Evolutionary conservation across 2,797 vertebrate genomes (phyloP).

Genomic region (Dendrocincla tyrannina): DNA sequence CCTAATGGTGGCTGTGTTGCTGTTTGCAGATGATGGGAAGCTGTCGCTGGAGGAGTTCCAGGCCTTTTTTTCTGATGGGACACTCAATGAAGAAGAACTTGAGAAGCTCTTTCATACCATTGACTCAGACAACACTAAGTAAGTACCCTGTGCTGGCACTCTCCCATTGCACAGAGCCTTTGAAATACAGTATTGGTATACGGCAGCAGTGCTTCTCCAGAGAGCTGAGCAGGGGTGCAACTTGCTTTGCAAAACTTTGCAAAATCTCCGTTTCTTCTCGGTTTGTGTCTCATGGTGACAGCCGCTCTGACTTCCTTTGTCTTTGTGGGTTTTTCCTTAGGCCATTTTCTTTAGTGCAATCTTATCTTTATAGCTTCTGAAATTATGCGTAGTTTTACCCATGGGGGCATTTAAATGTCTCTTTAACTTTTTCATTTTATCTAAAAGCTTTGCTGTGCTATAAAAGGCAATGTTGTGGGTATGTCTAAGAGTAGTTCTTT

Average conservation of each 20-base stretch:
- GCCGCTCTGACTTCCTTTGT: not conserved
- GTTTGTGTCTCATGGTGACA: not conserved
- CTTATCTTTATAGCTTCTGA: not conserved
- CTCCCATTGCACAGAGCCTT: not conserved
- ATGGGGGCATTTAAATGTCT: not conserved
- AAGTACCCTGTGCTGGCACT: conserved; percentile 24
- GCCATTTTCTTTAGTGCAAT: not conserved
- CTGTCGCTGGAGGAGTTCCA: conserved; percentile 98
- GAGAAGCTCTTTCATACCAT: conserved; percentile 97
- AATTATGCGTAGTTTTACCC: not conserved
- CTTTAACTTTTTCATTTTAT: not conserved
- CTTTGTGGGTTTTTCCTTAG: accelerated
- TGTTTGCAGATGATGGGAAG: conserved; percentile 91
- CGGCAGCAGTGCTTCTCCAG: not conserved
- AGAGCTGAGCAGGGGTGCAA: not conserved
- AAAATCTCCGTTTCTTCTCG: not conserved
- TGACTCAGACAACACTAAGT: conserved; percentile 98
- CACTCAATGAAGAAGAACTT: conserved; percentile 92
- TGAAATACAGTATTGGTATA: accelerated
- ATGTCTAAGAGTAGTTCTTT: not conserved
- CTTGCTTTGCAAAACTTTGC: not conserved
- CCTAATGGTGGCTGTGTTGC: not conserved
- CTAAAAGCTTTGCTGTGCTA: not conserved
- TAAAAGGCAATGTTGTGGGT: not conserved
- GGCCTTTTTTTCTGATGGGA: conserved; percentile 95